Percentiles rank a stretch among this genome's conserved stretches.
Evolutionary conservation across 2,113 vertebrate genomes (phyloP).

Genomic region (Ammodytes marinus): DNA sequence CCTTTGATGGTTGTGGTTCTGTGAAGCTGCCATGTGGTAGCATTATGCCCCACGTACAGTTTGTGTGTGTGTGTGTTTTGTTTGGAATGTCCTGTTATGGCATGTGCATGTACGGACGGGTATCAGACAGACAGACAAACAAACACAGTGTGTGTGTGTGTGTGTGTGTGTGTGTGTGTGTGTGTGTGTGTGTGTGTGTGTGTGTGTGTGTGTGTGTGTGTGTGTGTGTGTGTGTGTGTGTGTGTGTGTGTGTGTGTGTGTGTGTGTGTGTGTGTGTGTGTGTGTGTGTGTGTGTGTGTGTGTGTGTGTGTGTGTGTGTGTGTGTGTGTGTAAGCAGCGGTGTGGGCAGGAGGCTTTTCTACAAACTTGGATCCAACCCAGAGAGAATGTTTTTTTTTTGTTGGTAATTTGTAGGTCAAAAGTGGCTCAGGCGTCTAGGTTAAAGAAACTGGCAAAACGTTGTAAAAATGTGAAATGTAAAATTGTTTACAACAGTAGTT

Average conservation of each 20-base stretch:
- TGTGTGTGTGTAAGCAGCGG: no score
- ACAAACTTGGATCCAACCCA: slow-evolving; percentile 12
- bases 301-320: no score
- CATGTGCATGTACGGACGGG: slow-evolving; percentile 66
- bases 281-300: no score
- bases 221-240: no score
- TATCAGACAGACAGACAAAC: slow-evolving; percentile 75
- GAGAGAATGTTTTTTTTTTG: not conserved
- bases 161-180: no score
- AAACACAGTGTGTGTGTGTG: slow-evolving; percentile 36
- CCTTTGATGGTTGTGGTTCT: slow-evolving; percentile 70
- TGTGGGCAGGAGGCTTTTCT: slow-evolving; percentile 29
- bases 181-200: no score
- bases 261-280: no score
- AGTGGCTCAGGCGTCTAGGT: not conserved
- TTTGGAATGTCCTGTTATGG: slow-evolving; percentile 81
- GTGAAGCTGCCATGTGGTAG: slow-evolving; percentile 72
- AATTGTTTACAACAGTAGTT: not conserved
- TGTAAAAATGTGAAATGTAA: not conserved
- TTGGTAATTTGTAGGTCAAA: slow-evolving; percentile 17
- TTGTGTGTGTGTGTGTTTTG: slow-evolving; percentile 72
- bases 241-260: no score
- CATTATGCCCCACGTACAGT: slow-evolving; percentile 64
- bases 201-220: no score
- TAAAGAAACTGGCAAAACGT: not conserved